A percentile compares a stretch with the other conserved stretches of the same genome.
These are phyloP conservation scores for Agriopis marginaria DNA, from an alignment of 2,888 invertebrate species.

Conservation along the genomic window DNA sequence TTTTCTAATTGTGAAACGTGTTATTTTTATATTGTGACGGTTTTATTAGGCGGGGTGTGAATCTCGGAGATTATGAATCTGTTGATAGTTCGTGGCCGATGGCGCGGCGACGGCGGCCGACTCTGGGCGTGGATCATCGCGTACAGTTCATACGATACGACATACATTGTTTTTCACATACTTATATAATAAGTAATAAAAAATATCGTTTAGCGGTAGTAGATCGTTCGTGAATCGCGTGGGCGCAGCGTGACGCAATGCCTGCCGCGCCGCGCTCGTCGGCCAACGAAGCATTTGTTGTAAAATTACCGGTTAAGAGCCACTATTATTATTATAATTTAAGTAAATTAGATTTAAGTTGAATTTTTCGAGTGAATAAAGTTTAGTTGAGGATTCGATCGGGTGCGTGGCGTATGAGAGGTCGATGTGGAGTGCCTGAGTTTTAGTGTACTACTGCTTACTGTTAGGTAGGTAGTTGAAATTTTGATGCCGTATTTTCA, in stretches of 20 bases:
- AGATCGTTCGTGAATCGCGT: constrained; percentile 69
- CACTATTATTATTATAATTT: constrained; percentile 84
- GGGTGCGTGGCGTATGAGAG: constrained; percentile 83
- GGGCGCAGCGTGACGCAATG: constrained; percentile 59
- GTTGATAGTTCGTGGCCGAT: constrained; percentile 46
- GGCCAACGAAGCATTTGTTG: constrained; percentile 85
- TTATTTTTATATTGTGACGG: constrained; percentile 80
- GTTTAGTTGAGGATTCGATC: constrained; percentile 83
- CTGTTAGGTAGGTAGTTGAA: constrained; percentile 86
- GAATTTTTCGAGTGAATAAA: constrained; percentile 83
- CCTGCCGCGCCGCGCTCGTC: constrained; percentile 78
- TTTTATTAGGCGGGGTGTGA: constrained; percentile 63
- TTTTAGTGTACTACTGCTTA: constrained; percentile 85
- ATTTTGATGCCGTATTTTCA: constrained; percentile 84
- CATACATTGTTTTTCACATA: constrained; percentile 80
- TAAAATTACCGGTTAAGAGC: constrained; percentile 84
- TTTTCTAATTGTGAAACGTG: constrained; percentile 74
- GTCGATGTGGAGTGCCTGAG: constrained; percentile 84
- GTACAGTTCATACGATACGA: constrained; percentile 45
- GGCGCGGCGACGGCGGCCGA: constrained; percentile 24
- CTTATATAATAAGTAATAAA: constrained; percentile 81
- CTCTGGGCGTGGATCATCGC: constrained; percentile 1
- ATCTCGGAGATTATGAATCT: constrained; percentile 54
- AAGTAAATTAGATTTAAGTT: constrained; percentile 85
- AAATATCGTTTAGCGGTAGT: constrained; percentile 78